phyloP scores from a whole-genome alignment of 1,140 invertebrate species.

The Lepidurus couesii region DNA sequence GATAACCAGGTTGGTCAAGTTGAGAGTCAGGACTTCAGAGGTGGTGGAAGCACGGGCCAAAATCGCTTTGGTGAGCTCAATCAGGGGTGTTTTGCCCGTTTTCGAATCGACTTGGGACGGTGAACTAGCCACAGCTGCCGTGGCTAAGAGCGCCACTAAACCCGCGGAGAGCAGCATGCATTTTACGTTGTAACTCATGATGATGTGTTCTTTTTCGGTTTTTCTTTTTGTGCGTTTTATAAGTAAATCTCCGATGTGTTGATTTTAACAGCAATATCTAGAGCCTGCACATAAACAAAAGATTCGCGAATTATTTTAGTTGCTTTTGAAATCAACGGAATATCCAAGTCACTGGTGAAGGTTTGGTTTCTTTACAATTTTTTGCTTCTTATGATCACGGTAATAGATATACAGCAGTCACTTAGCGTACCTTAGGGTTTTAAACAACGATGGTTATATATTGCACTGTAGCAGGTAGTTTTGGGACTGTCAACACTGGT shows the following conservation, averaged over 20 bases:
- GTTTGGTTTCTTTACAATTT: too few relatives aligned
- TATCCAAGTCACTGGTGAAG: not conserved
- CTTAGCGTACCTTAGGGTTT: not conserved
- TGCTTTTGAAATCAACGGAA: not conserved
- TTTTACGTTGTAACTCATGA: conserved; percentile 18
- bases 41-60: conserved; percentile 41
- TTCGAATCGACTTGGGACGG: not conserved
- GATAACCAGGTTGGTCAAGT: conserved; percentile 72
- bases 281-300: not conserved
- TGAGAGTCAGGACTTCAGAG: conserved; percentile 67
- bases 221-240: not conserved
- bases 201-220: not conserved
- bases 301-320: not conserved
- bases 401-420: too few relatives aligned
- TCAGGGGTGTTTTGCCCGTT: conserved; percentile 25
- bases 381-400: too few relatives aligned
- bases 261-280: not conserved
- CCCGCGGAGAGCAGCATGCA: not conserved
- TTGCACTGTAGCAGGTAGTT: not conserved
- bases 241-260: not conserved
- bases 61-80: conserved; percentile 37
- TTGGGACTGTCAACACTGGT: not conserved
- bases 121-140: conserved; percentile 24
- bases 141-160: not conserved
- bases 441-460: not conserved